These are phyloP conservation scores for Clitarchus hookeri DNA, from an alignment of 2,888 invertebrate genomes.

Conservation along the genomic window DNA sequence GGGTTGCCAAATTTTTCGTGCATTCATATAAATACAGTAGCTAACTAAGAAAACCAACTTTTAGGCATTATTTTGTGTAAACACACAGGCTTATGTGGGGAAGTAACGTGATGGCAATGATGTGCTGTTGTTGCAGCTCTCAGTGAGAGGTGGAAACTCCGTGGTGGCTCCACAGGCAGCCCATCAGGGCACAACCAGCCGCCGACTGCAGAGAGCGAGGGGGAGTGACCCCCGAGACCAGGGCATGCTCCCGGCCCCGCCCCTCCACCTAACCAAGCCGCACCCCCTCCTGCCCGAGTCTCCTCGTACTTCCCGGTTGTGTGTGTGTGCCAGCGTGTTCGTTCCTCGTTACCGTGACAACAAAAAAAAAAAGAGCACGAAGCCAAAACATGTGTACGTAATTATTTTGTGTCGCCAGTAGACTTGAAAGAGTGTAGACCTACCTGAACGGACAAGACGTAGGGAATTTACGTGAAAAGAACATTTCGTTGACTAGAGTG, in stretches of 20 bases:
- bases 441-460: not conserved
- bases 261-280: not conserved
- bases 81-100: too few relatives aligned
- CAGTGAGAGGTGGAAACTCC: not conserved
- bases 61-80: too few relatives aligned
- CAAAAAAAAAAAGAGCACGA: not conserved
- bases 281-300: not conserved
- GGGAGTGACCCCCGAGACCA: not conserved
- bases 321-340: not conserved
- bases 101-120: too few relatives aligned
- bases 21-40: too few relatives aligned
- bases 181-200: not conserved
- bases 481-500: not conserved
- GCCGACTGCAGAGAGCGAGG: not conserved
- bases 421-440: not conserved
- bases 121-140: not conserved
- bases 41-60: too few relatives aligned
- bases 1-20: too few relatives aligned
- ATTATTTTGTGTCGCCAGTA: constrained; percentile 7
- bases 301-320: not conserved
- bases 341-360: not conserved
- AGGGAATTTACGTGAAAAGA: not conserved
- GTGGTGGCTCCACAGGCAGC: not conserved
- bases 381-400: not conserved
- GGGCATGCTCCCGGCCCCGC: not conserved